A percentile compares a stretch with the other conserved stretches of the same genome.
phyloP scores from a whole-genome alignment of 2,113 vertebrate genomes.

The Leptobrachium ailaonicum region DNA sequence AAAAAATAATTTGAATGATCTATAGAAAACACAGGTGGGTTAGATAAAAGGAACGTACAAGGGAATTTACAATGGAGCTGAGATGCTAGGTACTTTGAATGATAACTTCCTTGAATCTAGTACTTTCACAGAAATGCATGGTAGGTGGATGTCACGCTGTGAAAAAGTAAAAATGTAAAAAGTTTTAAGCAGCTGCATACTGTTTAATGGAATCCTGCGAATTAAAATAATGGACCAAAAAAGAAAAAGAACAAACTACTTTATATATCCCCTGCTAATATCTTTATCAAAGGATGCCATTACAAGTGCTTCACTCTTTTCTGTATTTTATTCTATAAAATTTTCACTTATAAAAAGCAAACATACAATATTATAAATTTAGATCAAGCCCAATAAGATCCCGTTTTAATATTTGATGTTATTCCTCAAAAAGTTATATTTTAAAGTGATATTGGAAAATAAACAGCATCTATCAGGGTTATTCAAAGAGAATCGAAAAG shows the following conservation, averaged over 20 bases:
- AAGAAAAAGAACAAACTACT: conserved; percentile 21
- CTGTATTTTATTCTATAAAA: conserved; percentile 8
- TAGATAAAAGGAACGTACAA: background rate
- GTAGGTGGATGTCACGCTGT: conserved; percentile 33
- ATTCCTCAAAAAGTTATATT: background rate
- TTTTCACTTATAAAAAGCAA: conserved; percentile 4
- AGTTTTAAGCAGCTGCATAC: conserved; percentile 31
- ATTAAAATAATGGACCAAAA: conserved; percentile 37
- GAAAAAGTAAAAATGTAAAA: conserved; percentile 32
- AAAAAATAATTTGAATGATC: conserved; percentile 24
- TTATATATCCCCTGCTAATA: conserved; percentile 34
- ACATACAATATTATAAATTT: conserved; percentile 9
- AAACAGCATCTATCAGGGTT: too few relatives aligned
- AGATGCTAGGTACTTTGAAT: conserved; percentile 29
- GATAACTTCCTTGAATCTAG: conserved; percentile 6
- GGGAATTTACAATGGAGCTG: background rate
- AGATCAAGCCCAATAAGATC: background rate
- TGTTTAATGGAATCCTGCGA: conserved; percentile 38
- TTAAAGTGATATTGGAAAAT: too few relatives aligned
- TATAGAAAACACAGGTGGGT: conserved; percentile 5
- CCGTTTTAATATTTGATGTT: background rate
- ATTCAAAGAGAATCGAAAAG: too few relatives aligned
- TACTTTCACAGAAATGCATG: conserved; percentile 27
- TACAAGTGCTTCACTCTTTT: conserved; percentile 11
- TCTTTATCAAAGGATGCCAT: conserved; percentile 24